Evolutionary conservation across 2,113 vertebrate genomes (phyloP).

Genomic region (Micromys minutus): DNA sequence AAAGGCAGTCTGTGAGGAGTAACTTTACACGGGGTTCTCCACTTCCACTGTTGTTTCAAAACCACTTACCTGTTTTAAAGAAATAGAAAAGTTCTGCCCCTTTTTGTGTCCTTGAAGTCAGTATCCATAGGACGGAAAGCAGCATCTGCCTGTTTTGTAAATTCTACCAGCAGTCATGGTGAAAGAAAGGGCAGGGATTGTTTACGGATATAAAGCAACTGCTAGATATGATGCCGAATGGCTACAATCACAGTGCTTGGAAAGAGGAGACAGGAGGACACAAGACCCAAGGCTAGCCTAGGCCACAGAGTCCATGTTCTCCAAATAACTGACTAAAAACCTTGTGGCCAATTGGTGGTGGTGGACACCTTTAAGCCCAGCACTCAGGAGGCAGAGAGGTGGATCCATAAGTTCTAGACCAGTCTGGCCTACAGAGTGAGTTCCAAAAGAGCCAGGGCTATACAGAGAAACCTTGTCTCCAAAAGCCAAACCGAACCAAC

Average conservation of each 20-base stretch:
- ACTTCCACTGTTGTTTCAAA: slow-evolving; percentile 29
- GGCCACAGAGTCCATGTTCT: background rate
- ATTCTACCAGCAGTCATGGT: background rate
- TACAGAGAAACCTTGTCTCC: background rate
- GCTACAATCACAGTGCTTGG: background rate
- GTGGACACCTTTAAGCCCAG: background rate
- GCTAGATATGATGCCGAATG: too few relatives aligned
- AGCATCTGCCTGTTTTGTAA: background rate
- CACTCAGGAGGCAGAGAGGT: background rate
- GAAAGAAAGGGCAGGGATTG: background rate
- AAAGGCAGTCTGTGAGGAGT: background rate
- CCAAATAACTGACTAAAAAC: background rate
- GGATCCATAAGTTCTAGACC: background rate
- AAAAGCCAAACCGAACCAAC: background rate
- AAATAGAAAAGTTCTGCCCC: background rate
- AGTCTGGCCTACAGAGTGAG: background rate
- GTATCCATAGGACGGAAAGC: background rate
- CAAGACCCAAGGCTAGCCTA: background rate
- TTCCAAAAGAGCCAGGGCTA: background rate
- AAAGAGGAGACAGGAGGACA: background rate
- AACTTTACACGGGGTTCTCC: background rate
- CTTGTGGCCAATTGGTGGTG: background rate
- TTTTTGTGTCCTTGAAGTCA: background rate
- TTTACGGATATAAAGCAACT: background rate
- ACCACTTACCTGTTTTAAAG: slow-evolving; percentile 37